phyloP scores from a whole-genome alignment of 2,888 invertebrate genomes.

The Scaptomyza parva region DNA sequence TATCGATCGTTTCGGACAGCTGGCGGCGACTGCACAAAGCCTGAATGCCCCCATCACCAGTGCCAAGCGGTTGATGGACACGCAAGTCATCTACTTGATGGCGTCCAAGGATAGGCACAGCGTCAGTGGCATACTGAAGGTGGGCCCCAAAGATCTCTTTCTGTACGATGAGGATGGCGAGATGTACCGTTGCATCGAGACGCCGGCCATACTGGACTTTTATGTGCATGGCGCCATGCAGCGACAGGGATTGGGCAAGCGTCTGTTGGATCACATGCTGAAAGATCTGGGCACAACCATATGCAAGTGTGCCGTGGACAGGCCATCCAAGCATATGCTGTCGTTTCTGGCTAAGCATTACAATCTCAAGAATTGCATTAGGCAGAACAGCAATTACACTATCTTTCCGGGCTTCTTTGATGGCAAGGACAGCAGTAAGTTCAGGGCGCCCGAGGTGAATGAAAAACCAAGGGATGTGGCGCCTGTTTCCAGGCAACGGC shows the following conservation, averaged over 20 bases:
- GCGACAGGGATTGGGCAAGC: conserved; percentile 92
- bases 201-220: conserved; percentile 96
- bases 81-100: conserved; percentile 73
- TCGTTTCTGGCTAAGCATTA: conserved; percentile 94
- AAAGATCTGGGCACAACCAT: conserved; percentile 89
- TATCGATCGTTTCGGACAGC: conserved; percentile 89
- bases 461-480: neutral
- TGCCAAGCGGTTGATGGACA: conserved; percentile 86
- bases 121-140: conserved; percentile 93
- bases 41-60: conserved; percentile 89
- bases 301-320: conserved; percentile 93
- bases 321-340: conserved; percentile 94
- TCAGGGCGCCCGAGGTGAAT: neutral
- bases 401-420: conserved; percentile 91
- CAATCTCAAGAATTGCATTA: conserved; percentile 86
- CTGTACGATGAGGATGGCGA: conserved; percentile 89
- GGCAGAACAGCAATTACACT: conserved; percentile 93
- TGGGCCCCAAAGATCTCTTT: conserved; percentile 94
- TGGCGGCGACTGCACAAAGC: conserved; percentile 90
- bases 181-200: conserved; percentile 90
- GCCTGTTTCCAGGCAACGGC: neutral
- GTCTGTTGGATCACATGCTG: conserved; percentile 93
- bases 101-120: conserved; percentile 84
- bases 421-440: neutral
- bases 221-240: conserved; percentile 94